Evolutionary conservation across 2,888 invertebrate genomes (phyloP), one percentile per base, ranked within the genome.

Genomic region (Latheticus oryzae): DNA sequence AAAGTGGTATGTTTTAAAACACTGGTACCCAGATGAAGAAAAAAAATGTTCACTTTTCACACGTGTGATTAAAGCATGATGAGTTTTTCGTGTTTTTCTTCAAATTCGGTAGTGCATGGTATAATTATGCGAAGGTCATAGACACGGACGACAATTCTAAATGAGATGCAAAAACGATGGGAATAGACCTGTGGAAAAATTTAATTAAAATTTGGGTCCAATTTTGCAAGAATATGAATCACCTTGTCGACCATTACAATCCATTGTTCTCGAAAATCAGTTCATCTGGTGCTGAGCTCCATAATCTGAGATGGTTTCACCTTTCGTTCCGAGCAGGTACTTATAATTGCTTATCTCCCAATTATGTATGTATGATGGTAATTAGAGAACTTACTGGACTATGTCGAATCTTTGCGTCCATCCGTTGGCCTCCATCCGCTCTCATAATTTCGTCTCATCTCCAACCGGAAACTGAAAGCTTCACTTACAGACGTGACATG

Each of bases 361-460:
- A 58, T 58, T 58, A 58, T 38, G 45, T 48, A 47, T 54, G 54
- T 54, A 50, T 43, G 45, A 23, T 32, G 35, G 53, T 33, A 60
- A 60, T 60, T 60, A 60, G 37, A 33, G 21, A 40, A 60, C 35
- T 60, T 60, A 60, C 57, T 60, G 52, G 60, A 57, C 57, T 60
- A 57, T 48, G 33, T 47, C 57, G 57, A 53, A 52, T 58, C 53
- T 48, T 23, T 16, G 38, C 48, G 48, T 47, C 48, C 54, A 58
- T 58, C 54, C 58, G 58, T 30, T 42, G 32, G 35, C 21, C 42
- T 42, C 42, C 56, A 56, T 56, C 56, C 56, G 42, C 58, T 54
- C 54, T 54, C 58, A 50, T 58, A 48, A 50, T 54, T 58, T 54
- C 58, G 48, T 58, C 58, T 58, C 58, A 35, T 53, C 48, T 54